Percentiles rank a stretch among this genome's conserved stretches.
Conservation (phyloP, 1,140 invertebrate genomes). For the Oscheius sp. region DNA sequence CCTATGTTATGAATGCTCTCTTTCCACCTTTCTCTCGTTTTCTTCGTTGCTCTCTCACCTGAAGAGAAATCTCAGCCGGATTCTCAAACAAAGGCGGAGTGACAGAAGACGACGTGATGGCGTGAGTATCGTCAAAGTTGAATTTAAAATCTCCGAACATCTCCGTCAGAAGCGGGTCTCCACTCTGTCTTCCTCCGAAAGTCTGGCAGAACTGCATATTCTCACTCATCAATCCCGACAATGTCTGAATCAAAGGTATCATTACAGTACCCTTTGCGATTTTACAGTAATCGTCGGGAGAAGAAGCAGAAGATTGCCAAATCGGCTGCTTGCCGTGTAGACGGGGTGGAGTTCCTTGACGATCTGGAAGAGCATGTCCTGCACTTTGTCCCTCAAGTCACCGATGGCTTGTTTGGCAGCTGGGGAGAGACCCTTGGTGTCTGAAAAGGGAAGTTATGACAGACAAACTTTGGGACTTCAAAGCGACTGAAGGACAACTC, state of each 20-base stretch:
- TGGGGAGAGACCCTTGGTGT: constrained; percentile 57
- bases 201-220: constrained; percentile 61
- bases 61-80: constrained; percentile 48
- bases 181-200: constrained; percentile 48
- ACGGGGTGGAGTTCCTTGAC: constrained; percentile 57
- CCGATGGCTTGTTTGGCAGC: constrained; percentile 48
- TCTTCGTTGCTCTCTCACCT: constrained; percentile 13
- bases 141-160: constrained; percentile 50
- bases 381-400: constrained; percentile 55
- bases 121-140: constrained; percentile 35
- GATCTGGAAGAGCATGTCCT: constrained; percentile 61
- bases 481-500: constrained; percentile 1
- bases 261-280: neutral
- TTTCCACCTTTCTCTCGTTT: too few relatives aligned
- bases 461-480: constrained; percentile 25
- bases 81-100: constrained; percentile 51
- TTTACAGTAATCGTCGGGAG: constrained; percentile 36
- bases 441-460: constrained; percentile 39
- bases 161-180: constrained; percentile 54
- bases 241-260: constrained; percentile 44
- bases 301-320: constrained; percentile 46
- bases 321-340: constrained; percentile 54
- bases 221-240: constrained; percentile 57
- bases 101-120: constrained; percentile 41
- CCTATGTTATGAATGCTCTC: too few relatives aligned